A percentile compares a stretch with the other conserved stretches of the same genome.
These are phyloP conservation scores for Pygoscelis antarcticus DNA, from an alignment of 2,113 vertebrate species.

Conservation along the genomic window DNA sequence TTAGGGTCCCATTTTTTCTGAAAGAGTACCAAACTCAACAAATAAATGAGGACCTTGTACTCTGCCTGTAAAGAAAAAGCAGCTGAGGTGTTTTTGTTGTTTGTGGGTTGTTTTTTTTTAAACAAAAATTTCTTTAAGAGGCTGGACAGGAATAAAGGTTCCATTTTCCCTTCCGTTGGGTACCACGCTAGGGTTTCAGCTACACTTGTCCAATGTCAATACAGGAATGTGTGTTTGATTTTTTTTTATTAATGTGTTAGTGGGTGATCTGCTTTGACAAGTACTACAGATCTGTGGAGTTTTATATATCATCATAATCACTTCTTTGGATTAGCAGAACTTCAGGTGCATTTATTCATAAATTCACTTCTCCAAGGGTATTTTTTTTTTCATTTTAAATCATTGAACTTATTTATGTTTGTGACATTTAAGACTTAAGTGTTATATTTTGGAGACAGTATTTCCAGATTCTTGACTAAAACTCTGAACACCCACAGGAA, in stretches of 20 bases:
- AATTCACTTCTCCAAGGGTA: neutral
- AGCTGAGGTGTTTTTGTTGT: neutral
- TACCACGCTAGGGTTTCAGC: neutral
- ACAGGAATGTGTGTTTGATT: neutral
- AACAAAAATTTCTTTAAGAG: neutral
- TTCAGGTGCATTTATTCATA: neutral
- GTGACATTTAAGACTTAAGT: neutral
- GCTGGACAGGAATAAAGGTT: constrained; percentile 3
- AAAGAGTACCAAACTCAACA: neutral
- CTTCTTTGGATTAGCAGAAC: constrained; percentile 2
- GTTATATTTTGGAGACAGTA: neutral
- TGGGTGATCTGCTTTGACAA: constrained; percentile 37
- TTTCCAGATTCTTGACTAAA: constrained; percentile 17
- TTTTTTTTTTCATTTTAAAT: neutral
- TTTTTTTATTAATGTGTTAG: neutral
- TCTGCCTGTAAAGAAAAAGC: neutral
- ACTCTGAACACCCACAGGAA: neutral
- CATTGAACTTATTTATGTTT: neutral
- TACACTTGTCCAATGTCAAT: constrained; percentile 39
- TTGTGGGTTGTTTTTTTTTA: neutral
- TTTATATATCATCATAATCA: constrained; percentile 11
- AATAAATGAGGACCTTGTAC: neutral
- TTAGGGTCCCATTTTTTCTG: neutral
- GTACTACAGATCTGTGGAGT: neutral
- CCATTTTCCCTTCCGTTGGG: constrained; percentile 22